Conservation (phyloP, 2,113 vertebrate genomes). For the Trogon surrucura region DNA sequence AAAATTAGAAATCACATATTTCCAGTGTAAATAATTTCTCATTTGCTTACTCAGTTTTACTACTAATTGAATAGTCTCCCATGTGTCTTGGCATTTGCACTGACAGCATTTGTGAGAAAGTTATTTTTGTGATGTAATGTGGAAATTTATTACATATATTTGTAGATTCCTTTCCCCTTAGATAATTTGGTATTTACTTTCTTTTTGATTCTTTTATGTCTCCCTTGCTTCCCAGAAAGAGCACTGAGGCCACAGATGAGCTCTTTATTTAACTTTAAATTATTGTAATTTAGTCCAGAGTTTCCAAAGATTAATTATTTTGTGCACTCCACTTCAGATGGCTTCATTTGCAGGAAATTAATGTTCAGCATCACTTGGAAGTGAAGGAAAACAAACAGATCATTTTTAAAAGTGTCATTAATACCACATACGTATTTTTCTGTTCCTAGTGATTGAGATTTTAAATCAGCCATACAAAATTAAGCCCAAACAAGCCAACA, state of each 20-base stretch:
- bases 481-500: not conserved
- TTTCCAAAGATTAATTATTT: slow-evolving; percentile 56
- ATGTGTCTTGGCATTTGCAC: not conserved
- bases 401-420: not conserved
- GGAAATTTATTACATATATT: slow-evolving; percentile 40
- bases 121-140: slow-evolving; percentile 54
- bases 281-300: slow-evolving; percentile 46
- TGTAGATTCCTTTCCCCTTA: slow-evolving; percentile 39
- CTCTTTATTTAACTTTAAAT: slow-evolving; percentile 50
- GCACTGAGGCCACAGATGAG: slow-evolving; percentile 5
- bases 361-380: slow-evolving; percentile 36
- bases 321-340: not conserved
- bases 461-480: not conserved
- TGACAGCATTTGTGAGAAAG: slow-evolving; percentile 37
- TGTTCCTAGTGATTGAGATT: not conserved
- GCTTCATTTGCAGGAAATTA: slow-evolving; percentile 48
- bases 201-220: slow-evolving; percentile 17
- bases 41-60: slow-evolving; percentile 2
- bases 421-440: not conserved
- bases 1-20: not conserved
- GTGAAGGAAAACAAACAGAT: slow-evolving; percentile 4
- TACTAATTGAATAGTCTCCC: not conserved
- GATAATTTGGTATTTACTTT: slow-evolving; percentile 23
- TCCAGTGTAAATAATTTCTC: not conserved
- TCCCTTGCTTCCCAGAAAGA: slow-evolving; percentile 21